Evolutionary conservation across 2,888 invertebrate genomes (phyloP), one percentile per base, ranked within the genome.

Genomic region (Cosmorhoe ocellata): DNA sequence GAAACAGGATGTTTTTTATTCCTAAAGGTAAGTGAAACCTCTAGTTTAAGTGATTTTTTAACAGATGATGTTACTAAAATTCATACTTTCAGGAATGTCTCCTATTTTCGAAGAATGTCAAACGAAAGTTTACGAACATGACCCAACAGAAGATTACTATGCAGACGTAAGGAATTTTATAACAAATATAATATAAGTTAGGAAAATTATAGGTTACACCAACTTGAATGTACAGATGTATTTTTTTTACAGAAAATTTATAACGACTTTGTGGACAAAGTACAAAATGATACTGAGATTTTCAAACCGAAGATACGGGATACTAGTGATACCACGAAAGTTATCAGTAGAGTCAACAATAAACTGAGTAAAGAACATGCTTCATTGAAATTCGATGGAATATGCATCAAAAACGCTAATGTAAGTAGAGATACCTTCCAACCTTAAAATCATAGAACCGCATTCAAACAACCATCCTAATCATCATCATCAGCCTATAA

Each of bases 41-140:
- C 18, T 18, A 18, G n/a, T n/a, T n/a, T n/a, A n/a, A n/a, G n/a
- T n/a, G n/a, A n/a, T n/a, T n/a, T n/a, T n/a, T n/a, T n/a, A n/a
- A n/a, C n/a, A n/a, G n/a, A n/a, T n/a, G n/a, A n/a, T n/a, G n/a
- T n/a, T n/a, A n/a, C n/a, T n/a, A n/a, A n/a, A n/a, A n/a, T n/a
- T n/a, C n/a, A n/a, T n/a, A n/a, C n/a, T 74, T 73, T 26, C 63
- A 89, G 90, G 90, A 9, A 79, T 92, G 79, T 92, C 92, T 6
- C 92, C 89, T 34, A 90, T 92, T 56, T 81, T 91, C 39, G 69
- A 80, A 61, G 82, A 83, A 53, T 74, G 69, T 48, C 65, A 69
- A 36, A 56, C 65, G 2, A 82, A 79, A 41, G 34, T 40, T 1
- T 61, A 61, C 51, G 57, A 69, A 34, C 67, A 65, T 42, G 64